Evolutionary conservation across 2,797 vertebrate genomes (phyloP), one percentile per base, ranked within the genome.

Genomic region (Thalassophryne amazonica): DNA sequence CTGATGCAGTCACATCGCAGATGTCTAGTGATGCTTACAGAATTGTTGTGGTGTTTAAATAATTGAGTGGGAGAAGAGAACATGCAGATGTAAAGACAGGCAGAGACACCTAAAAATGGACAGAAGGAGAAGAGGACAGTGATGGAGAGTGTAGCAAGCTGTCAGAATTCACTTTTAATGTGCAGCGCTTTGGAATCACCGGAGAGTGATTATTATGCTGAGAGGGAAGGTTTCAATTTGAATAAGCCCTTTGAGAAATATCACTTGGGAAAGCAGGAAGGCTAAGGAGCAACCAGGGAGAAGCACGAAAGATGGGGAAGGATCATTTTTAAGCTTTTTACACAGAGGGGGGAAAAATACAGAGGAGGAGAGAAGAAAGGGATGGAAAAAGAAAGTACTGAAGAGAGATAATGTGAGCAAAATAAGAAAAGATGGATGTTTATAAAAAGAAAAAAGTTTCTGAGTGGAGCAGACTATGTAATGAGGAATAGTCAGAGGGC

Each of bases 161-260:
- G 66, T 75, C 69, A 74, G 45, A 72, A 74, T 78, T 76, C 34
- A 45, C 37, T 46, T 70, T 64, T 49, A 50, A 51, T 67, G 61
- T 69, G 62, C 3, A 10, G 58, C 10, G 51, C 69, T 69, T 65
- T 60, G 45, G 69, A 62, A 53, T 57, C 54, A 39, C 43, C 31
- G 38, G 55, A 66, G 67, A 62, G 54, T 54, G 60, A 56, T 79
- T 81, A 78, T 83, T 70, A 41, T 55, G 62, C 69, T 58, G 68
- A 75, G 78, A 72, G 47, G 49, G 53, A 76, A 56, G 57, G 57
- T 65, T 84, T 81, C 70, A 69, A 81, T 81, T 81, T 86, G 61
- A 80, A 85, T 85, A 78, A 79, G 69, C 63, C 60, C 47, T 76
- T 67, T 56, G 52, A 63, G 64, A 77, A 80, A 71, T 69, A 61